A percentile compares a stretch with the other conserved stretches of the same genome.
These are phyloP conservation scores for Rhadina sibilatrix DNA, from an alignment of 2,113 vertebrate species.

Conservation along the genomic window DNA sequence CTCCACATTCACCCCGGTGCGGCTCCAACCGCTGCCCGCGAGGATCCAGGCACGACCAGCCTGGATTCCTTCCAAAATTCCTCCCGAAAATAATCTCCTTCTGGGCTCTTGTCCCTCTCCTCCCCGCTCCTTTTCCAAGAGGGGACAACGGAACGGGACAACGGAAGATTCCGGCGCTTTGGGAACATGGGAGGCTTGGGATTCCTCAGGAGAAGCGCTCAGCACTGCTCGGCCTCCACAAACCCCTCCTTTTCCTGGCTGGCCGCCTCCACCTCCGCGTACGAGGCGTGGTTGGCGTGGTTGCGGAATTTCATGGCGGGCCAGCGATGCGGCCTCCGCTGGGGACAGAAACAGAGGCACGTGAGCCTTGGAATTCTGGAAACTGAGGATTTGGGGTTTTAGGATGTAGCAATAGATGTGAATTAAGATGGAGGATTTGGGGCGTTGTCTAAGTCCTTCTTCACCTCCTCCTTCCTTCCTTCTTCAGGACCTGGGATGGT, in stretches of 20 bases:
- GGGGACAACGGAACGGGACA: background rate
- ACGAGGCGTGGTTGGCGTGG: slow-evolving; percentile 78
- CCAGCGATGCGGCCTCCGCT: slow-evolving; percentile 90
- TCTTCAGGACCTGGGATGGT: background rate
- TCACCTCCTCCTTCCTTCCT: no score
- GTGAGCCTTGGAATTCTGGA: background rate
- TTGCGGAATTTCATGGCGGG: slow-evolving; percentile 93
- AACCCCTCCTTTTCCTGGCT: slow-evolving; percentile 92
- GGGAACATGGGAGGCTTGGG: background rate
- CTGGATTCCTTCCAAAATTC: background rate
- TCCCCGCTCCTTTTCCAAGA: background rate
- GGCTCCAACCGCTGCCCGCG: background rate
- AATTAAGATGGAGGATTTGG: no score
- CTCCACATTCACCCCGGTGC: no score
- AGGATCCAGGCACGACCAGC: background rate
- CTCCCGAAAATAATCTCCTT: background rate
- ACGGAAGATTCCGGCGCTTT: background rate
- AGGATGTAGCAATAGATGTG: no score
- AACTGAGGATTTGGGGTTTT: no score
- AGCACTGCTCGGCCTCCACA: slow-evolving; percentile 91
- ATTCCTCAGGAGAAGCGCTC: slow-evolving; percentile 15
- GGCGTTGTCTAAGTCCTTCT: no score
- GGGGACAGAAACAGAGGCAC: background rate
- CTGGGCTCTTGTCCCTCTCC: background rate
- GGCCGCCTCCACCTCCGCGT: slow-evolving; percentile 86